phyloP scores from a whole-genome alignment of 2,888 invertebrate genomes.

The Entomobrya multifasciata region DNA sequence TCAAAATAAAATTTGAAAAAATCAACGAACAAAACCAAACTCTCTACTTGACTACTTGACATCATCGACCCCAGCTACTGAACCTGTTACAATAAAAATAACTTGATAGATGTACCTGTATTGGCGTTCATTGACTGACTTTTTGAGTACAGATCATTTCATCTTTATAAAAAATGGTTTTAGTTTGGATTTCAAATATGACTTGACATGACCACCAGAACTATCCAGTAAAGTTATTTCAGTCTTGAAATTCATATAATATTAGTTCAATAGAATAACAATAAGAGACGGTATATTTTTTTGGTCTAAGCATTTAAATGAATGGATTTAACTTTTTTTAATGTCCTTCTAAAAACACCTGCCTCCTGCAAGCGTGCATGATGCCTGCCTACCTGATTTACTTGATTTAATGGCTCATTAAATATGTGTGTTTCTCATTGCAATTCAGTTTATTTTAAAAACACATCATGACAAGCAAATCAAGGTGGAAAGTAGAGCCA shows the following conservation, averaged over 20 bases:
- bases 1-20: not conserved
- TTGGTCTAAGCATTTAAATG: too few species aligned
- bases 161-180: not conserved
- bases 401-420: not conserved
- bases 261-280: too few species aligned
- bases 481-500: too few species aligned
- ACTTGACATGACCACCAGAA: too few species aligned
- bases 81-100: too few species aligned
- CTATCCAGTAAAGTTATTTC: too few species aligned
- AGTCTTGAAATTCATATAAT: too few species aligned
- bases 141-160: not conserved
- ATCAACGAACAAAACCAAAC: not conserved
- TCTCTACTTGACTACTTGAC: not conserved
- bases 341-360: too few species aligned
- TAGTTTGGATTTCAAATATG: not conserved
- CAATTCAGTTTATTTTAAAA: not conserved
- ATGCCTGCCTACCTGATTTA: conserved; percentile 25
- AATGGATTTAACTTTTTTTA: too few species aligned
- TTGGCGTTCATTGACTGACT: conserved; percentile 28
- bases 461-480: too few species aligned
- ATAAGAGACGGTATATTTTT: too few species aligned
- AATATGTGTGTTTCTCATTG: not conserved
- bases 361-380: not conserved
- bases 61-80: conserved; percentile 5
- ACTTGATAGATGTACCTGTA: too few species aligned